These are phyloP conservation scores for Rissa tridactyla DNA, from an alignment of 2,113 vertebrate genomes.

Conservation along the genomic window DNA sequence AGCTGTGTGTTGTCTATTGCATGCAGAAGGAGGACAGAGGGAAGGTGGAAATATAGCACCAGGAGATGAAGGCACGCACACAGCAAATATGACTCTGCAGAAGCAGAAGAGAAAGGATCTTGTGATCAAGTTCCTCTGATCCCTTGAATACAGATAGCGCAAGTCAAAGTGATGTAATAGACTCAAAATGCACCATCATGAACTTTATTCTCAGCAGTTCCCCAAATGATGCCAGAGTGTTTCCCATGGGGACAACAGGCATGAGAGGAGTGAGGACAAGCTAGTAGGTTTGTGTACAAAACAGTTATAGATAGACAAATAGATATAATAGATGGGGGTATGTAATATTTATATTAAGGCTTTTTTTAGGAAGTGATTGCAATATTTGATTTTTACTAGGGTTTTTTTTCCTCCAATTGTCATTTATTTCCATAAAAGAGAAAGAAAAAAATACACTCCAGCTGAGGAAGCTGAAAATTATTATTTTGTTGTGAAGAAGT, in stretches of 20 bases:
- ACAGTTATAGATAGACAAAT: not conserved
- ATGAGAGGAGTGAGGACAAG: not conserved
- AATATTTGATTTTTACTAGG: not conserved
- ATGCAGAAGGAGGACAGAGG: not conserved
- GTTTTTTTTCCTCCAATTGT: not conserved
- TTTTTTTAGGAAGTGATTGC: not conserved
- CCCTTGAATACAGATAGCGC: not conserved
- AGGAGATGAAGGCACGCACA: not conserved
- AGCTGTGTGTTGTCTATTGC: not conserved
- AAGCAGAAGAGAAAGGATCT: not conserved
- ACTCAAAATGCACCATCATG: not conserved
- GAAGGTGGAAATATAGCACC: not conserved
- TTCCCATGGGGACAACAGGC: not conserved
- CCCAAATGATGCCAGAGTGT: not conserved
- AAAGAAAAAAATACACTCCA: not conserved
- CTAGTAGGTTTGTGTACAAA: not conserved
- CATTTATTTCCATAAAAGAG: not conserved
- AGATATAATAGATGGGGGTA: not conserved
- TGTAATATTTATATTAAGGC: not conserved
- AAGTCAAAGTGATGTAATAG: not conserved
- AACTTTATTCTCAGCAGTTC: not conserved
- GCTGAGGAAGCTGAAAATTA: not conserved
- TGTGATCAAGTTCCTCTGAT: not conserved
- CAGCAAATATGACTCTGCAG: not conserved
- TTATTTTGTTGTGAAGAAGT: not conserved